A percentile compares a stretch with the other conserved stretches of the same genome.
Conservation (phyloP, 2,888 invertebrate genomes). For the Tromatobia lineatoria region DNA sequence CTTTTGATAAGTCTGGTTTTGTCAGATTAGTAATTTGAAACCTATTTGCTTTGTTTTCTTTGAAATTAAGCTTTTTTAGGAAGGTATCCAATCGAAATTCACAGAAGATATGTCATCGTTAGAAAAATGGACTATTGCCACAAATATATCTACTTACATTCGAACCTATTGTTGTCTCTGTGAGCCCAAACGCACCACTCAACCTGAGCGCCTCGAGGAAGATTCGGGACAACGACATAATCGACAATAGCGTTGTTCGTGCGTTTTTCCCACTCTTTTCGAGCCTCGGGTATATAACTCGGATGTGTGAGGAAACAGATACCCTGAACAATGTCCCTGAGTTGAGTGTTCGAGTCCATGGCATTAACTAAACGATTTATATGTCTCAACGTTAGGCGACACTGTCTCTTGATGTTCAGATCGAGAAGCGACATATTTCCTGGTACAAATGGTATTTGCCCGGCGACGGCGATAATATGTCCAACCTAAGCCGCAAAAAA, state of each 20-base stretch:
- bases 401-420: constrained; percentile 93
- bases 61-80: too few relatives aligned
- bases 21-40: too few relatives aligned
- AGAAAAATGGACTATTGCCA: constrained; percentile 1
- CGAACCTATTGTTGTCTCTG: constrained; percentile 94
- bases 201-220: constrained; percentile 93
- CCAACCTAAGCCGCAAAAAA: constrained; percentile 88
- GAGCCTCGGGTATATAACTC: constrained; percentile 90
- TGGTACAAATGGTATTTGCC: constrained; percentile 96
- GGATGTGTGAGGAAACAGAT: constrained; percentile 94
- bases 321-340: constrained; percentile 94
- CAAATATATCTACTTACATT: constrained; percentile 88
- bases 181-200: constrained; percentile 98
- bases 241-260: constrained; percentile 95
- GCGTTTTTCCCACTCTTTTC: constrained; percentile 93
- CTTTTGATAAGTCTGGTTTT: too few relatives aligned
- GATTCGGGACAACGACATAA: constrained; percentile 93
- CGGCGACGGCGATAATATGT: constrained; percentile 94
- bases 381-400: constrained; percentile 94
- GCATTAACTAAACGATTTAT: constrained; percentile 93
- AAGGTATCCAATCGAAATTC: not conserved
- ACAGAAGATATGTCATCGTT: not conserved
- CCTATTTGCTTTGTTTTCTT: too few relatives aligned
- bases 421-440: constrained; percentile 91
- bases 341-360: constrained; percentile 91